Base-by-base conservation (phyloP, 2,888 invertebrate species). In the Athripsodes cinereus region DNA sequence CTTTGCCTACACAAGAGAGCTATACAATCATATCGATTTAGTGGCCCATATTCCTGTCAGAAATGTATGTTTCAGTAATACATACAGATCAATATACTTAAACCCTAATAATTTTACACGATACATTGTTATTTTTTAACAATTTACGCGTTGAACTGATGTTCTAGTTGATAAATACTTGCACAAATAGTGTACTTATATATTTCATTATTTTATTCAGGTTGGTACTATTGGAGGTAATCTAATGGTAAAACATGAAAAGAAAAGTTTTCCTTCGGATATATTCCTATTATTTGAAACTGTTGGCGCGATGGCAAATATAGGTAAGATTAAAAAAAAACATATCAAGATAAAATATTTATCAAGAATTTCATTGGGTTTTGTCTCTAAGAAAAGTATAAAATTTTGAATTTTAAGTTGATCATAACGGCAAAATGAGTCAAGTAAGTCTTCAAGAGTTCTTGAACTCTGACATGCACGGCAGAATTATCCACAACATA, bases 161-260 rank as follows among this genome's bases (percentile, higher is more conserved):
- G 26, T 26, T 26, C n/a, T n/a, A n/a, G n/a, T n/a, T n/a, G n/a
- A n/a, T n/a, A n/a, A n/a, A n/a, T n/a, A n/a, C n/a, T n/a, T n/a
- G n/a, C n/a, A n/a, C n/a, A n/a, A n/a, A n/a, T n/a, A n/a, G n/a
- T n/a, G n/a, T n/a, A 6, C 26, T 26, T 6, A 26, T 26, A 26
- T 26, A 26, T 26, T 26, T 26, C 13, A 13, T 34, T 8, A 8
- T 40, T 8, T 18, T 54, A 61, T 63, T 60, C 64, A 85, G 84
- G 75, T 81, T 60, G 89, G 86, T 22, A 85, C 85, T 0, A 72
- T 90, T 59, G 89, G 85, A 55, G 90, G 90, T 13, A 90, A 90
- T 63, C 66, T 78, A 57, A 72, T 72, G 0, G 53, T 88, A 65
- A 90, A 90, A 68, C 82, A 88, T 67, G 68, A 72, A 18, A 79